phyloP scores from a whole-genome alignment of 2,113 vertebrate species.

The Dendropsophus ebraccatus region DNA sequence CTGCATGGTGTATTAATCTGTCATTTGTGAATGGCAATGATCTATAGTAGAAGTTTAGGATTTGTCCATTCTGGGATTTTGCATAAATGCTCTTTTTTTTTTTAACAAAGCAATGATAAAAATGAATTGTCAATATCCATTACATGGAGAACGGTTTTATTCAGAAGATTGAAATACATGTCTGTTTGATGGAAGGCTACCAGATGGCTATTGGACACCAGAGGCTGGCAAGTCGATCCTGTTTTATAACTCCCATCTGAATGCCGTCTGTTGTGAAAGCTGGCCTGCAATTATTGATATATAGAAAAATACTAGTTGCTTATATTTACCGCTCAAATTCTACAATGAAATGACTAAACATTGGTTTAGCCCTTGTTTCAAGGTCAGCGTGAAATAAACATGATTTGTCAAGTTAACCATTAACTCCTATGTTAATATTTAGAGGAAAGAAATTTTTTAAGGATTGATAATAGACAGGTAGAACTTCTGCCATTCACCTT shows the following conservation, averaged over 20 bases:
- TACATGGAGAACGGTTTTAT: constrained; percentile 44
- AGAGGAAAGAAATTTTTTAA: neutral
- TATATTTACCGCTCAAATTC: constrained; percentile 50
- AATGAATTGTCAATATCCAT: constrained; percentile 35
- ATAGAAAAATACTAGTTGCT: constrained; percentile 51
- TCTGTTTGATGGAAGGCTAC: constrained; percentile 60
- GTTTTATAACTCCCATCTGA: constrained; percentile 60
- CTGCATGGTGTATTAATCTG: neutral
- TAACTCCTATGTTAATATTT: constrained; percentile 6
- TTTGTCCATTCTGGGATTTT: constrained; percentile 5
- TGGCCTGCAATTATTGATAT: constrained; percentile 57
- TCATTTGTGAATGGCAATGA: neutral
- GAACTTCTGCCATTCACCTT: neutral
- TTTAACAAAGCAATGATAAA: constrained; percentile 36
- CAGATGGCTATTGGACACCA: constrained; percentile 59
- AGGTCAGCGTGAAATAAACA: constrained; percentile 34
- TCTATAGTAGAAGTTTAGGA: neutral
- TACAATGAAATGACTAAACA: constrained; percentile 25
- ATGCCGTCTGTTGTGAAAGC: constrained; percentile 59
- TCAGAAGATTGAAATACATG: constrained; percentile 51
- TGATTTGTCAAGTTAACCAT: constrained; percentile 26
- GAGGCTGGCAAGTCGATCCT: constrained; percentile 58
- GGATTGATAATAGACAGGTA: neutral
- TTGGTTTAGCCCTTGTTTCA: constrained; percentile 30
- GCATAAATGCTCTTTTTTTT: constrained; percentile 1